Base-by-base conservation (phyloP, 2,888 invertebrate species). In the Xestia xanthographa region DNA sequence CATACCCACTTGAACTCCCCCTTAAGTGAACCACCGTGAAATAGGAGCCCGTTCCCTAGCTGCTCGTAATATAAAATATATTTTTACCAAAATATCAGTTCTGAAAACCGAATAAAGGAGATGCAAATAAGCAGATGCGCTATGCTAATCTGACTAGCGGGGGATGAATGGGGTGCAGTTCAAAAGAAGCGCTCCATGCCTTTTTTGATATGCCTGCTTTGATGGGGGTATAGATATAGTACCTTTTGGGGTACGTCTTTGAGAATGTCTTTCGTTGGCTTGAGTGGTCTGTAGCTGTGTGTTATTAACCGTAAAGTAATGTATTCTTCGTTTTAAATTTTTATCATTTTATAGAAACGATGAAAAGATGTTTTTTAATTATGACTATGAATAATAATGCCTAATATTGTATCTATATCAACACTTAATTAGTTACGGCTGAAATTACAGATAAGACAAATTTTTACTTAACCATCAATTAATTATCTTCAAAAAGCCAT, bases 41-140 rank as follows among this genome's bases (percentile, higher is more conserved):
- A 83, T 83, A 69, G 50, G 56, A 83, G 22, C 66, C 58, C 41
- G 63, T 43, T 86, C 83, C 83, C 86, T 0, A 50, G 79, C 41
- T 62, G 71, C 70, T 86, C 73, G 73, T 86, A 79, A 86, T 71
- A 56, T 79, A 67, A 87, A 85, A 82, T 82, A 75, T 80, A 83
- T 80, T 87, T 83, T 82, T 80, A 69, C 80, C 80, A 71, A 83
- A 87, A 88, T 85, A 87, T 86, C 84, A 77, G 85, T 85, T 87
- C 75, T 66, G 75, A 83, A 77, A 77, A 78, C 45, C 74, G 83
- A 80, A 88, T 87, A 83, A 87, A 86, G 80, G 81, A 53, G 82
- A 89, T 88, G 88, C 89, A 88, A 88, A 88, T 89, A 76, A 82
- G 80, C 77, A 83, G 88, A 88, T 88, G 88, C 88, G 89, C 88